phyloP scores from a whole-genome alignment of 2,888 invertebrate genomes.

The Erynnis tages region DNA sequence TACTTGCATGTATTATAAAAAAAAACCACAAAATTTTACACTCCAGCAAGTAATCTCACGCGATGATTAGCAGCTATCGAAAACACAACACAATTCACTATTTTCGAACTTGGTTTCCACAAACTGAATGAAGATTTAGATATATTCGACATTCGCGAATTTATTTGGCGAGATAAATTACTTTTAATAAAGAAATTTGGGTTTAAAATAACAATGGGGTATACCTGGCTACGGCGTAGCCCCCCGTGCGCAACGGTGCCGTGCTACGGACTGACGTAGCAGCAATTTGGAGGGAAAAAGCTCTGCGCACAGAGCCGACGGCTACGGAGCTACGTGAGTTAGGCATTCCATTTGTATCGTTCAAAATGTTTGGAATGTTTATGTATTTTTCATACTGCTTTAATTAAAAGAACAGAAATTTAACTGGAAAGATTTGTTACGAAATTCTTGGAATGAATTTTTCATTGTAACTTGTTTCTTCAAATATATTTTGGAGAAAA shows the following conservation, averaged over 20 bases:
- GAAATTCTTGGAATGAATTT: not conserved
- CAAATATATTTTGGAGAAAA: too few relatives aligned
- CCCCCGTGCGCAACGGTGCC: slow-evolving; percentile 43
- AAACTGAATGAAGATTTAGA: not conserved
- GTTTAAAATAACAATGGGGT: slow-evolving; percentile 42
- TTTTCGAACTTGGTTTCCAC: not conserved
- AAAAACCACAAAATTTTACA: slow-evolving; percentile 35
- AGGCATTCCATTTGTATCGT: slow-evolving; percentile 1
- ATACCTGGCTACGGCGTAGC: slow-evolving; percentile 39
- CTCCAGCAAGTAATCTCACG: slow-evolving; percentile 34
- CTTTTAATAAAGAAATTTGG: slow-evolving; percentile 53
- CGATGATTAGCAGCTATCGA: slow-evolving; percentile 22
- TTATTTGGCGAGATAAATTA: slow-evolving; percentile 8
- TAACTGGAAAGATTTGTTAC: not conserved
- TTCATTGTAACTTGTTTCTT: too few relatives aligned
- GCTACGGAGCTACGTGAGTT: slow-evolving; percentile 27
- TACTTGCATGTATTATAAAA: slow-evolving; percentile 30
- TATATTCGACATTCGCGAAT: not conserved
- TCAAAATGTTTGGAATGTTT: slow-evolving; percentile 8
- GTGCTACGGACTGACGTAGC: slow-evolving; percentile 66
- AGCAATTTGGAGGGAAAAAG: slow-evolving; percentile 45
- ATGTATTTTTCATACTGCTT: slow-evolving; percentile 14
- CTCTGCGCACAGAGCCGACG: slow-evolving; percentile 48
- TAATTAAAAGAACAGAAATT: not conserved
- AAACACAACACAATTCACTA: slow-evolving; percentile 27